Base-by-base conservation (phyloP, 2,888 invertebrate genomes). In the Suillia variegata region DNA sequence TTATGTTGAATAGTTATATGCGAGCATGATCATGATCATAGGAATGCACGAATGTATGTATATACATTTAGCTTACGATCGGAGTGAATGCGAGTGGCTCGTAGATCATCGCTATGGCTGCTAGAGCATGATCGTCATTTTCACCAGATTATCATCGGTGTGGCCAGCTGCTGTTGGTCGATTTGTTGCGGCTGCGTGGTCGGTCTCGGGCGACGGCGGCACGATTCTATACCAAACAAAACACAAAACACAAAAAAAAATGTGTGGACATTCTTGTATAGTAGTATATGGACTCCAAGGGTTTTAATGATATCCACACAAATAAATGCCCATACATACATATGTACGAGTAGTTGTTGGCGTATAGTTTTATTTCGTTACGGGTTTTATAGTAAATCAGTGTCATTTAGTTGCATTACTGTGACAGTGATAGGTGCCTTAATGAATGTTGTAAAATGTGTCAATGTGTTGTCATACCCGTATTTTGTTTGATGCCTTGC, bases 351-450 rank as follows among this genome's bases (percentile, higher is more conserved):
- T 45, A 20, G 20, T 38, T 56, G 24, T 51, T 56, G 42, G 24
- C 53, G 22, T 54, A 42, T 38, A 48, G 15, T 51, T 26, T 51
- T 26, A 58, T 53, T 60, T 63, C 67, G 67, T 68, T 65, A 68
- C 60, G 68, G 62, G 57, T 65, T 62, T 68, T 67, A 66, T 56
- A 56, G 62, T 50, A 59, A 65, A 68, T 68, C 67, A 66, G 63
- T 67, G 66, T 64, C 65, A 65, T 62, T 64, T 61, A 55, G 54
- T 52, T 49, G 62, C 58, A 54, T 53, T 59, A 38, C 38, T 38
- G 10, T 38, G 38, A 38, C 15, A 13, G 13, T 13, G 10, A 26
- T 38, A 10, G 6, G 38, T 45, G 18, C 45, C 45, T 45, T 20
- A 18, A 13, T 20, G 5, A 5, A 20, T 45, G 18, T 3, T 5